phyloP scores from a whole-genome alignment of 2,888 invertebrate species.

The Protonemura montana region DNA sequence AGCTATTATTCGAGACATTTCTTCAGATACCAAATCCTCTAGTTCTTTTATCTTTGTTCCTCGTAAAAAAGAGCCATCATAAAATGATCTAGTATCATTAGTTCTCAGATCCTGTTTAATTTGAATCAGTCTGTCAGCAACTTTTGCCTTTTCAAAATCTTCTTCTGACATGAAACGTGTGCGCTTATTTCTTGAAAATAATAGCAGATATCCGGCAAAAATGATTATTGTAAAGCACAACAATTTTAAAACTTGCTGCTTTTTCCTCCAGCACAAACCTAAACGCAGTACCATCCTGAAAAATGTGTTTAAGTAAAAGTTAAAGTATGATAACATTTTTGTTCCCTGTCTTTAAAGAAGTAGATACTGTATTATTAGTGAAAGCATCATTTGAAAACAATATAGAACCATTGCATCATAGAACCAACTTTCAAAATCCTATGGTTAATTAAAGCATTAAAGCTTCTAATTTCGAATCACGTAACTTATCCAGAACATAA shows the following conservation, averaged over 20 bases:
- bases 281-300: background rate
- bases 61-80: conserved; percentile 30
- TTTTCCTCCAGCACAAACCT: background rate
- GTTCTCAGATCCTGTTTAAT: conserved; percentile 3
- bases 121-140: background rate
- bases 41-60: conserved; percentile 48
- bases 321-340: too few relatives aligned
- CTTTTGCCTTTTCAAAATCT: background rate
- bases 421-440: too few relatives aligned
- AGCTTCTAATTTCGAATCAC: too few relatives aligned
- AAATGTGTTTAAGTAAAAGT: background rate
- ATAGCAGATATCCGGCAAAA: background rate
- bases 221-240: background rate
- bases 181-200: background rate
- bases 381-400: too few relatives aligned
- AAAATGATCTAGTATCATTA: background rate
- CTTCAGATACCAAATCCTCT: conserved; percentile 66
- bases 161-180: background rate
- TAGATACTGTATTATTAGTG: too few relatives aligned
- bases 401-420: too few relatives aligned
- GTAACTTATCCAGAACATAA: too few relatives aligned
- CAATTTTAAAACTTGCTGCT: background rate
- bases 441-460: too few relatives aligned
- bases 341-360: too few relatives aligned
- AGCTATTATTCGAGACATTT: conserved; percentile 71